Percentiles rank a stretch among this genome's conserved stretches.
These are phyloP conservation scores for Sympetrum striolatum DNA, from an alignment of 2,888 invertebrate genomes.

Conservation along the genomic window DNA sequence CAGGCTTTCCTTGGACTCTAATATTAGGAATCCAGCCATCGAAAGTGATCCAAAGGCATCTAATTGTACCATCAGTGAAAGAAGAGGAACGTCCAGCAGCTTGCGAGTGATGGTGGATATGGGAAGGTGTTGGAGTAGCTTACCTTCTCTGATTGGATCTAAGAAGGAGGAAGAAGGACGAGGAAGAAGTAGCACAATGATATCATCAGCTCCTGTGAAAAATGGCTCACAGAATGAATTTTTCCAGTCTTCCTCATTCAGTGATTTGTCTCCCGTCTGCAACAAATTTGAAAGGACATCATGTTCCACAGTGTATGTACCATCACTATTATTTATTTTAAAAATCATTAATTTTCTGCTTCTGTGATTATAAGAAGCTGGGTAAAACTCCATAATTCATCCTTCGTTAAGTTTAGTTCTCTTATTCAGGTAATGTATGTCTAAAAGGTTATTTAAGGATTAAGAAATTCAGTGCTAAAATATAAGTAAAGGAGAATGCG, in stretches of 20 bases:
- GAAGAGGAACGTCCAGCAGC: not conserved
- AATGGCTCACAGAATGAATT: not conserved
- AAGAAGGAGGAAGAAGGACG: conserved; percentile 16
- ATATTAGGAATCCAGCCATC: not conserved
- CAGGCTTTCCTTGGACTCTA: not conserved
- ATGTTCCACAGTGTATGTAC: not conserved
- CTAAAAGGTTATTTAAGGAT: too few relatives aligned
- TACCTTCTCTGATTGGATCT: not conserved
- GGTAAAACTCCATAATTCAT: too few relatives aligned
- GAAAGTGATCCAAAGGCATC: not conserved
- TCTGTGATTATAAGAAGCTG: too few relatives aligned
- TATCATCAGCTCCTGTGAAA: not conserved
- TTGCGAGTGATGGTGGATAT: conserved; percentile 2
- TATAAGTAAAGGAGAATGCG: too few relatives aligned
- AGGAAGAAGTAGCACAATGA: conserved; percentile 17
- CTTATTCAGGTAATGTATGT: too few relatives aligned
- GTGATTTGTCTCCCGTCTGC: not conserved
- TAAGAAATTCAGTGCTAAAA: too few relatives aligned
- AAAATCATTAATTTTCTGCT: too few relatives aligned
- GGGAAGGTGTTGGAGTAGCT: conserved; percentile 31
- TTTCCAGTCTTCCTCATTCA: conserved; percentile 15
- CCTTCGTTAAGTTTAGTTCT: too few relatives aligned
- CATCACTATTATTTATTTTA: too few relatives aligned
- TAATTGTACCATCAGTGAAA: not conserved
- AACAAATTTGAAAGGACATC: not conserved